Conservation (phyloP, 2,113 vertebrate genomes). For the Rhinolophus ferrumequinum region DNA sequence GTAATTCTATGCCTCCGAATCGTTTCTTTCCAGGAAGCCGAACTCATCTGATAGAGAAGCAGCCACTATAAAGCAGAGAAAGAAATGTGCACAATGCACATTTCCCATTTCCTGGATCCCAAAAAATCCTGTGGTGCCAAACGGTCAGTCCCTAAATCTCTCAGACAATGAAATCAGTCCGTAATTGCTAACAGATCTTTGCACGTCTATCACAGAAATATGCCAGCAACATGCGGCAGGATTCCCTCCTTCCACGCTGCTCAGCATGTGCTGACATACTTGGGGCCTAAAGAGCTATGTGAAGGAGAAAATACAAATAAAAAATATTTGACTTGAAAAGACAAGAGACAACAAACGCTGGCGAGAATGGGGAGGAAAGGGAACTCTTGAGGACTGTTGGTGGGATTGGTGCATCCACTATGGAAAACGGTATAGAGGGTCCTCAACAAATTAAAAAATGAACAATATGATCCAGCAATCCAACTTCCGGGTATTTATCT, state of each 20-base stretch:
- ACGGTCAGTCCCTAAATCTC: neutral
- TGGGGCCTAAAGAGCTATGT: neutral
- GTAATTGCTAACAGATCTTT: neutral
- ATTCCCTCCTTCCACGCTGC: neutral
- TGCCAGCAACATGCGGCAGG: neutral
- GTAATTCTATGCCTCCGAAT: neutral
- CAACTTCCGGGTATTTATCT: neutral
- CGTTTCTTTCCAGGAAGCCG: neutral
- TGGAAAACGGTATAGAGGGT: neutral
- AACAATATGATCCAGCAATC: neutral
- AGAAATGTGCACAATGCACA: neutral
- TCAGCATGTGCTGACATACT: neutral
- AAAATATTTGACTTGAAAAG: slow-evolving; percentile 32
- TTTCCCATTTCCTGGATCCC: neutral
- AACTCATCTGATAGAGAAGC: neutral
- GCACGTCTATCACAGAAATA: neutral
- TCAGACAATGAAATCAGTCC: neutral
- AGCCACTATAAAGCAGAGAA: neutral
- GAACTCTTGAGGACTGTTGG: neutral
- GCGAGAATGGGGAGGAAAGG: neutral
- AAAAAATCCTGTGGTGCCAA: neutral
- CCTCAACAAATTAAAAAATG: neutral
- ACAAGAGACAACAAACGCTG: neutral
- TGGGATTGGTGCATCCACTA: neutral
- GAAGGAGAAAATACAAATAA: slow-evolving; percentile 30